phyloP scores from a whole-genome alignment of 2,797 vertebrate species.

The Coregonus sp. region DNA sequence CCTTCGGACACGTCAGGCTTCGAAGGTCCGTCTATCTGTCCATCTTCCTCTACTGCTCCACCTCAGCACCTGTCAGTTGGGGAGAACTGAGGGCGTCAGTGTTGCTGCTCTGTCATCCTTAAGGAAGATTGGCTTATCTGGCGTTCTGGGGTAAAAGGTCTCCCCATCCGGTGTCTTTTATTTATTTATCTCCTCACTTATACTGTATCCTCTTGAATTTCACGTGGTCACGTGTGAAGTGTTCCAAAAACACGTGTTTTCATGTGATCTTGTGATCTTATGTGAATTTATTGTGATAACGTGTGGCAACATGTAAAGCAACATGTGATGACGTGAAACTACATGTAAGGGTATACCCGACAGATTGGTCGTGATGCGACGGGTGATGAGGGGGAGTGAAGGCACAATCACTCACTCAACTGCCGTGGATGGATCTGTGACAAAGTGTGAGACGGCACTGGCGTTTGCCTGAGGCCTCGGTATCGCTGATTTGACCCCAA shows the following conservation, averaged over 20 bases:
- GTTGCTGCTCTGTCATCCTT: conserved; percentile 41
- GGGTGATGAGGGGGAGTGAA: conserved; percentile 13
- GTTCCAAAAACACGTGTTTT: too few relatives aligned
- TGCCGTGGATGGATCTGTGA: neutral
- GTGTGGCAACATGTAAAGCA: too few relatives aligned
- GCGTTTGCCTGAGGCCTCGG: neutral
- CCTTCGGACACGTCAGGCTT: conserved; percentile 23
- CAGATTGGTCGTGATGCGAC: conserved; percentile 31
- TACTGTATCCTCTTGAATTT: neutral
- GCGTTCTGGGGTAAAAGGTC: neutral
- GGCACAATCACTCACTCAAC: conserved; percentile 33
- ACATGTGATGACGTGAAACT: too few relatives aligned
- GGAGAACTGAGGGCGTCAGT: conserved; percentile 5
- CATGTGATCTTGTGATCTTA: too few relatives aligned
- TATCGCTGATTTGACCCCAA: conserved; percentile 8
- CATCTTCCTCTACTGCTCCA: conserved; percentile 39
- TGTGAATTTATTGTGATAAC: too few relatives aligned
- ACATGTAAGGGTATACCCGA: neutral
- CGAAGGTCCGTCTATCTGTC: conserved; percentile 41
- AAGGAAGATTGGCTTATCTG: conserved; percentile 51
- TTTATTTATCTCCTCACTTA: neutral
- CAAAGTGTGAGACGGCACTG: neutral
- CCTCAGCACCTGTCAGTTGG: conserved; percentile 18
- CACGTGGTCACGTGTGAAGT: too few relatives aligned
- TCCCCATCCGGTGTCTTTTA: neutral